Percentiles rank a stretch among this genome's conserved stretches.
Evolutionary conservation across 2,113 vertebrate species (phyloP).

Genomic region (Silurus asotus): DNA sequence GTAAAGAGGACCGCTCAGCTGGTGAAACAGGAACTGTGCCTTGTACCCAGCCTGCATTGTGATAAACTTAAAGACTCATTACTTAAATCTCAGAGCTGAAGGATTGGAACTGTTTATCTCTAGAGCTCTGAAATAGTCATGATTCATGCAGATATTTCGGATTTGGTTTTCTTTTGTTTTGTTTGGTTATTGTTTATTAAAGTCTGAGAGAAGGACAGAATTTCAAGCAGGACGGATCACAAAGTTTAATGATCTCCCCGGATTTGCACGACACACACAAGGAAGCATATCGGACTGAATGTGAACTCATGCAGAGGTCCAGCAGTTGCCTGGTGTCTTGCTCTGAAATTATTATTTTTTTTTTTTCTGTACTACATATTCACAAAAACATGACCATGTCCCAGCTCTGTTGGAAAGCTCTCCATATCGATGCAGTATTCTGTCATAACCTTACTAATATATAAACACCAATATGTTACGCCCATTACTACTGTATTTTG

Average conservation of each 20-base stretch:
- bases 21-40: constrained; percentile 58
- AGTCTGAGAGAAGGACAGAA: constrained; percentile 23
- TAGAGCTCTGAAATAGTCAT: constrained; percentile 47
- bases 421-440: constrained; percentile 44
- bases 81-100: constrained; percentile 46
- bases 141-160: constrained; percentile 41
- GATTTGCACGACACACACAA: constrained; percentile 37
- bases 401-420: constrained; percentile 41
- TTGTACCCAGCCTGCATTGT: constrained; percentile 63
- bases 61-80: constrained; percentile 64
- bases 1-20: constrained; percentile 56
- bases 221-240: constrained; percentile 27
- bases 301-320: constrained; percentile 51
- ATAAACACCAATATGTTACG: constrained; percentile 63
- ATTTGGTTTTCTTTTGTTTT: not conserved
- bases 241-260: constrained; percentile 23
- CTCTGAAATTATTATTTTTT: not conserved
- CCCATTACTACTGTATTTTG: constrained; percentile 74
- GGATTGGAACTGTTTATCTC: constrained; percentile 20
- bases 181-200: constrained; percentile 32
- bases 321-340: constrained; percentile 13
- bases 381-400: constrained; percentile 20
- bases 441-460: constrained; percentile 65
- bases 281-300: constrained; percentile 49
- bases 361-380: not conserved